Base-by-base conservation (phyloP, 2,888 invertebrate species). In the Hirtodrosophila duncani region DNA sequence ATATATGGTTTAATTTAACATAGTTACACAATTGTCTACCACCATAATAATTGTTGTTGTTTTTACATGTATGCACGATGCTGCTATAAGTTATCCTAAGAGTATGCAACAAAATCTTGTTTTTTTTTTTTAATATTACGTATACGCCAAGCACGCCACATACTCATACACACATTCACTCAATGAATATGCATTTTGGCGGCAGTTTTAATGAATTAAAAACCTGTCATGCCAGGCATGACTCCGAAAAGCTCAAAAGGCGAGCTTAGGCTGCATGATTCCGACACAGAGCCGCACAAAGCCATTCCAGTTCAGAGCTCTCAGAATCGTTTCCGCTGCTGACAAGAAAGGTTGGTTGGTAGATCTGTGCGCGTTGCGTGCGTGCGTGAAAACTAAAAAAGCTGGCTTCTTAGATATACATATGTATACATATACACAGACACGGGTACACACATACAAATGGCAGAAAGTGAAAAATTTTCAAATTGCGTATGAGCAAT, bases 261-360 rank as follows among this genome's bases (percentile, higher is more conserved):
- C 34, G 39, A 79, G 71, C 81, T 79, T 79, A 27, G 31, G 38
- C 62, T 58, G 63, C 37, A 30, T 52, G 45, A 56, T 51, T 16
- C 10, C 26, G n/a, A 37, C 38, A 33, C 45, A 39, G 43, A 62
- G 41, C 34, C 46, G 23, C 43, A n/a, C n/a, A n/a, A 41, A 49
- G 45, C 60, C 31, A 26, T 39, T 30, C 42, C 53, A 51, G 57
- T 51, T 55, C 38, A 30, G 39, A 61, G 36, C 58, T 63, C 72
- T 81, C 84, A 86, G 85, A 86, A 83, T 79, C 84, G 84, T 85
- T 84, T 84, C 79, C 83, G 86, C 86, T 84, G 83, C 83, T 80
- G 84, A 83, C 84, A 81, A 82, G 83, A 82, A 85, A 86, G 87
- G 87, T 87, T 77, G 71, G 81, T 75, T 50, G 29, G 13, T 59